Base-by-base conservation (phyloP, 2,113 vertebrate genomes). In the Corythornis vintsioides region DNA sequence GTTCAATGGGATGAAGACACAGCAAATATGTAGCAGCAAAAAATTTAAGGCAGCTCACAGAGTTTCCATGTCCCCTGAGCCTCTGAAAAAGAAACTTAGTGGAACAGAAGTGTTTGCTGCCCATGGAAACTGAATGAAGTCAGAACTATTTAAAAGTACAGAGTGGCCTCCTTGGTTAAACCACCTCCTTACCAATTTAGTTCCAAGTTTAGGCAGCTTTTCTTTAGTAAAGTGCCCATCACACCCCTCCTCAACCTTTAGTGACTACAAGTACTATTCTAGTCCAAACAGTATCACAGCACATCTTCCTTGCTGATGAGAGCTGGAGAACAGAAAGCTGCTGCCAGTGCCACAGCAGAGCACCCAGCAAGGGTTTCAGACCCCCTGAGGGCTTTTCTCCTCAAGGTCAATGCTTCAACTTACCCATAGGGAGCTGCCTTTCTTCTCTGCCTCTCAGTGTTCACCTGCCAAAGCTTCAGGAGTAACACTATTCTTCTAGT, bases 381-480 rank as follows among this genome's bases (percentile, higher is more conserved):
- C 7, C 10, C 24, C 45, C 22, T 1, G 1, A 26, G 40, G 65
- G 59, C 35, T 43, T 65, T 40, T 52, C 61, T 69, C 35, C 50
- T 43, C 22, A 42, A 50, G 63, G 82, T 57, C 71, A 90, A 67
- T 8, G 26, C 53, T 84, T 78, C 70, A 72, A 8, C 18, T 75
- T 43, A 84, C 60, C 82, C 61, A 47, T 4, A 66, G 66, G 33
- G 53, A 93, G 42, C 91, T 89, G 77, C 67, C 75, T 55, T 8
- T 88, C 80, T 61, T 38, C 50, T 80, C 76, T 50, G 25, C 45
- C 77, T 90, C 59, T 79, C 45, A 57, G 56, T 29, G 59, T 75
- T 95, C 70, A 82, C 48, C 50, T 94, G 83, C 53, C 71, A 89
- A 86, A 92, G 83, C 88, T 75, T 67, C 26, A 72, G 52, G 17